A percentile compares a stretch with the other conserved stretches of the same genome.
phyloP scores from a whole-genome alignment of 2,797 vertebrate genomes.

The Okamejei kenojei region DNA sequence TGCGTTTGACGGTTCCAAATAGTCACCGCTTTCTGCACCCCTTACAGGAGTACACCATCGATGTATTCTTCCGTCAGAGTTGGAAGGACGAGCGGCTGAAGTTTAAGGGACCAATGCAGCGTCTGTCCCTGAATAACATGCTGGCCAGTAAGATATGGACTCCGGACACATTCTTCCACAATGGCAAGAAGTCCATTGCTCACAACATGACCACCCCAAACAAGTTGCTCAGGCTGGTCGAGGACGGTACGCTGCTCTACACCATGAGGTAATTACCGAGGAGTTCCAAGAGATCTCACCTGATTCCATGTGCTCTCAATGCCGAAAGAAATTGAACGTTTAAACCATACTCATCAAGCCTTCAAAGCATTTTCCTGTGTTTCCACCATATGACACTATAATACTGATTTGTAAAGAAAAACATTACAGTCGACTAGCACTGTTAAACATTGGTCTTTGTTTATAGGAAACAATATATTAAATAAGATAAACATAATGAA shows the following conservation, averaged over 20 bases:
- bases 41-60: conserved; percentile 76
- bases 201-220: conserved; percentile 86
- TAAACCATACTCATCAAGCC: background rate
- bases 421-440: background rate
- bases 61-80: conserved; percentile 83
- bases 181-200: conserved; percentile 81
- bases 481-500: background rate
- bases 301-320: background rate
- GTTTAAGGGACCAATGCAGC: conserved; percentile 79
- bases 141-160: conserved; percentile 85
- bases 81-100: conserved; percentile 80
- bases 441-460: background rate
- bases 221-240: conserved; percentile 74
- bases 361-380: background rate
- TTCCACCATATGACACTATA: background rate
- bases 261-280: conserved; percentile 76
- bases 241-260: conserved; percentile 81
- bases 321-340: background rate
- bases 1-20: background rate
- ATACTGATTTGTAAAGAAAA: background rate
- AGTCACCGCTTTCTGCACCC: background rate
- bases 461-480: background rate
- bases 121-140: conserved; percentile 75
- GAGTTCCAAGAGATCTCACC: background rate
- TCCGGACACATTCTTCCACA: conserved; percentile 80